Evolutionary conservation across 2,888 invertebrate genomes (phyloP).

Genomic region (Malthinus flaveolus): DNA sequence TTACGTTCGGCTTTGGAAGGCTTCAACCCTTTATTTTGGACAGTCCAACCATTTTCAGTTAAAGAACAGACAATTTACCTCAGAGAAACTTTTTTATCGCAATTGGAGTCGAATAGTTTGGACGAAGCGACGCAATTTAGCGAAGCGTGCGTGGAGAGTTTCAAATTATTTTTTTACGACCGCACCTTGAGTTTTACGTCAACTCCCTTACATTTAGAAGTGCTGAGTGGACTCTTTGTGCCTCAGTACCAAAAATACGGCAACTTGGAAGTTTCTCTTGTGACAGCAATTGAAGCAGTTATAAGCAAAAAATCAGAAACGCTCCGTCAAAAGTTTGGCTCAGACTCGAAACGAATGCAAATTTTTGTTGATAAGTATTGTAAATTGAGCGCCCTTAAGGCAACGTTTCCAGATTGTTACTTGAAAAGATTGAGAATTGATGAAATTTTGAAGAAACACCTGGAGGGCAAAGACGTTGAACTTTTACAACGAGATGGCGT

Average conservation of each 20-base stretch:
- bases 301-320: background rate
- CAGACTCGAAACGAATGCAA: background rate
- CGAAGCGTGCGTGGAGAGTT: too few relatives aligned
- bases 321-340: background rate
- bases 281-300: background rate
- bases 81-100: background rate
- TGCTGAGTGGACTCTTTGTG: background rate
- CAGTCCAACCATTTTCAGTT: background rate
- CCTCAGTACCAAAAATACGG: background rate
- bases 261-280: background rate
- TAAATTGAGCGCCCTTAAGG: background rate
- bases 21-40: background rate
- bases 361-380: background rate
- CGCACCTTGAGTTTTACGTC: background rate
- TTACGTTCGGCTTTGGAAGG: slow-evolving; percentile 5
- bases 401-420: background rate
- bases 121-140: too few relatives aligned
- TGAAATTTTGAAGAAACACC: background rate
- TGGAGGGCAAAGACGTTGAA: background rate
- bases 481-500: background rate
- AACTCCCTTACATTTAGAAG: background rate
- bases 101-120: background rate
- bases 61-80: slow-evolving; percentile 5
- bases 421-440: background rate
- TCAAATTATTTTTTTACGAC: background rate